phyloP scores from a whole-genome alignment of 2,113 vertebrate genomes.

The Forbesichthys agassizii region DNA sequence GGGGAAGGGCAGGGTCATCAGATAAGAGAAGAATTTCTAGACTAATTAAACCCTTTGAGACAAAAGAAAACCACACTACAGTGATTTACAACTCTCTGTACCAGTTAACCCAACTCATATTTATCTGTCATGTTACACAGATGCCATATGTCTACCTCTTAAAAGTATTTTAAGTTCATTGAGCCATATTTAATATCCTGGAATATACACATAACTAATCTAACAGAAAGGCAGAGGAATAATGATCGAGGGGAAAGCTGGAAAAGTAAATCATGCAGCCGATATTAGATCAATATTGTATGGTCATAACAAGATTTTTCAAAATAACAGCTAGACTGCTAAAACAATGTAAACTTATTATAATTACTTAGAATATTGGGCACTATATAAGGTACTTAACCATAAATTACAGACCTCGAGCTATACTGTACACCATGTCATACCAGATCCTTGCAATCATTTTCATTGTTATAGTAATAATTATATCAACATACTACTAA shows the following conservation, averaged over 20 bases:
- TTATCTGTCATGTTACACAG: conserved; percentile 76
- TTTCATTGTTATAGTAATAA: conserved; percentile 5
- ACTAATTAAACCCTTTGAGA: conserved; percentile 84
- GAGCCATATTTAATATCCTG: conserved; percentile 1
- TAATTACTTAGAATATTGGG: conserved; percentile 1
- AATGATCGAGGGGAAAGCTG: background rate
- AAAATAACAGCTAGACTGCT: background rate
- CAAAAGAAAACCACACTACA: conserved; percentile 77
- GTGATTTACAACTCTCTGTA: conserved; percentile 83
- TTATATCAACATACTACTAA: conserved; percentile 3
- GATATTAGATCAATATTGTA: conserved; percentile 12
- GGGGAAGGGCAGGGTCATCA: conserved; percentile 69
- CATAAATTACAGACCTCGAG: background rate
- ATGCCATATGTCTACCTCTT: conserved; percentile 62
- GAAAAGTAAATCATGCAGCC: conserved; percentile 22
- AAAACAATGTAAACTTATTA: conserved; percentile 12
- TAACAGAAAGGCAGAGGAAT: background rate
- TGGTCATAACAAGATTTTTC: conserved; percentile 10
- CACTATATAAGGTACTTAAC: background rate
- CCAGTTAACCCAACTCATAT: conserved; percentile 79
- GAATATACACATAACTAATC: background rate
- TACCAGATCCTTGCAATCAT: conserved; percentile 10
- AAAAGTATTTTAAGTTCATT: conserved; percentile 31
- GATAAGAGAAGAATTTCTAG: conserved; percentile 79
- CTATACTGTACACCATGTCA: background rate